phyloP scores from a whole-genome alignment of 2,888 invertebrate species.

The Seira musarum region DNA sequence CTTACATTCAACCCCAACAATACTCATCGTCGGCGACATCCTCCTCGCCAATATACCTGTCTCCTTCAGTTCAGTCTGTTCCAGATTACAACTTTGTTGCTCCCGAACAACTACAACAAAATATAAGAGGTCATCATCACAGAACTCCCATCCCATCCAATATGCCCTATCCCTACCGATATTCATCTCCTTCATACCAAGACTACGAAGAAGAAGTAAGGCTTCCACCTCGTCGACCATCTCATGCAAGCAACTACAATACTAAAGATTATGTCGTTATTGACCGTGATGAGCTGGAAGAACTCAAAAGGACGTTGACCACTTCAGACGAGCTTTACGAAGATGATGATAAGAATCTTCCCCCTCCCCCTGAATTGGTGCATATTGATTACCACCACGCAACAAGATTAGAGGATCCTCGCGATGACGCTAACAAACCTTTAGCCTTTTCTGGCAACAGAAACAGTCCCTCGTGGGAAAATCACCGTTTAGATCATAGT shows the following conservation, averaged over 20 bases:
- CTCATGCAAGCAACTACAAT: background rate
- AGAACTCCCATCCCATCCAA: too few species aligned
- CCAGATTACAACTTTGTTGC: too few species aligned
- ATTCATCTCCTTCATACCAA: background rate
- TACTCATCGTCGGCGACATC: too few species aligned
- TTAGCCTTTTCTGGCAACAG: constrained; percentile 3
- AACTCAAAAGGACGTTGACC: background rate
- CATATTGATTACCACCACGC: background rate
- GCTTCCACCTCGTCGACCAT: background rate
- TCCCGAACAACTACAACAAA: too few species aligned
- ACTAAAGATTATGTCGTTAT: constrained; percentile 5
- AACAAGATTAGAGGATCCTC: background rate
- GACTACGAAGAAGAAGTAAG: constrained; percentile 3
- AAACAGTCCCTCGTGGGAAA: too few species aligned
- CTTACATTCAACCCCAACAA: too few species aligned
- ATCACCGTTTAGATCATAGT: too few species aligned
- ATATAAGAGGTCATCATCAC: too few species aligned
- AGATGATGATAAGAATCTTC: background rate
- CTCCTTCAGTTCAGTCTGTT: too few species aligned
- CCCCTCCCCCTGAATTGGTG: constrained; percentile 26
- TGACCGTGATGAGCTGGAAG: constrained; percentile 6
- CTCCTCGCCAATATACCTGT: too few species aligned
- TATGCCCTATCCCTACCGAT: background rate
- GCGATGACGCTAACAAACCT: background rate
- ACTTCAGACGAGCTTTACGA: too few species aligned